phyloP scores from a whole-genome alignment of 2,888 invertebrate genomes.

The Phania funesta region DNA sequence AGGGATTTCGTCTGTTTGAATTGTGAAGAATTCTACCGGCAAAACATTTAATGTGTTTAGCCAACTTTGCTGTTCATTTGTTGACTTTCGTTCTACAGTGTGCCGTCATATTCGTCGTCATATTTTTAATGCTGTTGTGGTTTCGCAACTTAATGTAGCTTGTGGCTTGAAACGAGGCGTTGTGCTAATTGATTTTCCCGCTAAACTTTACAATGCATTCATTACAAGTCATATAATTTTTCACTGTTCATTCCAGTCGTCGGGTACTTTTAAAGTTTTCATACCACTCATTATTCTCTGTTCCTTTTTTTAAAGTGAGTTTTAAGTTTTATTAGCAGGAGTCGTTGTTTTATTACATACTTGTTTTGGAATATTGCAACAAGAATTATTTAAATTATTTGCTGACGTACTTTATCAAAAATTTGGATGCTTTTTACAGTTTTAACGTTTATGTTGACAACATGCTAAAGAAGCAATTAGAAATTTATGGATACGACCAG shows the following conservation, averaged over 20 bases:
- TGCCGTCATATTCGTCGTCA: not conserved
- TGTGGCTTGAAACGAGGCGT: slow-evolving; percentile 57
- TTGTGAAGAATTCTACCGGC: too few species aligned
- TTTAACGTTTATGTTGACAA: slow-evolving; percentile 8
- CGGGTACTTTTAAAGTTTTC: slow-evolving; percentile 9
- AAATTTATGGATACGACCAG: too few species aligned
- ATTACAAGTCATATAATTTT: slow-evolving; percentile 36
- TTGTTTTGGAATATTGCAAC: not conserved
- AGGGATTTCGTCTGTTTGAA: too few species aligned
- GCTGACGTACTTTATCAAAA: slow-evolving; percentile 39
- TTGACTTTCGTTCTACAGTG: too few species aligned
- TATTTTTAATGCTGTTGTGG: slow-evolving; percentile 45
- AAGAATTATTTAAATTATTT: slow-evolving; percentile 40
- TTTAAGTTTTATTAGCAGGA: slow-evolving; percentile 34
- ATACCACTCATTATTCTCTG: not conserved
- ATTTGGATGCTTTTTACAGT: slow-evolving; percentile 6
- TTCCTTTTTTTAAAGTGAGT: slow-evolving; percentile 1
- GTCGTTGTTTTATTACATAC: not conserved
- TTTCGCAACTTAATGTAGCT: slow-evolving; percentile 47
- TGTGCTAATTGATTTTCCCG: slow-evolving; percentile 66
- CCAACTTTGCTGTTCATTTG: too few species aligned
- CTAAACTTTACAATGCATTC: slow-evolving; percentile 54
- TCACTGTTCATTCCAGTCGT: not conserved
- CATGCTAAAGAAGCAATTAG: not conserved
- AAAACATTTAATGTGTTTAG: too few species aligned